phyloP scores from a whole-genome alignment of 2,113 vertebrate genomes.

The Spheniscus mendiculus region DNA sequence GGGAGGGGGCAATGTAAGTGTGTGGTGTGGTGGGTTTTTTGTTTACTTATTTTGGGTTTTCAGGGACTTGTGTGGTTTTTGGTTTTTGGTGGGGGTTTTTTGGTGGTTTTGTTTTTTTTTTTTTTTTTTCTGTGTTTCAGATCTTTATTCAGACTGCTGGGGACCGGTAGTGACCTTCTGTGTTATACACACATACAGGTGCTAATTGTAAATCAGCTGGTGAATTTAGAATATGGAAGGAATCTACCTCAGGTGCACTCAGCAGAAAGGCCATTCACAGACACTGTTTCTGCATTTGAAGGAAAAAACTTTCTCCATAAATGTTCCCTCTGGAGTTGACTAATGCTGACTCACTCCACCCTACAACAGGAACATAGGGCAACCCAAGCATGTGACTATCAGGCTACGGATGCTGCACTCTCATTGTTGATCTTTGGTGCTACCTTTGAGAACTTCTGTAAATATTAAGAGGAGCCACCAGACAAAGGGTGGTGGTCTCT shows the following conservation, averaged over 20 bases:
- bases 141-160: neutral
- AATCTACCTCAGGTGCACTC: neutral
- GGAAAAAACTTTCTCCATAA: neutral
- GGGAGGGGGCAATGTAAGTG: neutral
- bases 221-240: neutral
- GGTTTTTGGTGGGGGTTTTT: no score
- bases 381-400: neutral
- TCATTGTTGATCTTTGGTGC: neutral
- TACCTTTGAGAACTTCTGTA: neutral
- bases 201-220: neutral
- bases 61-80: accelerated
- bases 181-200: neutral
- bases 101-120: no score
- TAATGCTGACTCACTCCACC: neutral
- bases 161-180: neutral
- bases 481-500: neutral
- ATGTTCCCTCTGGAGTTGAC: neutral
- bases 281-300: neutral
- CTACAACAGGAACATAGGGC: neutral
- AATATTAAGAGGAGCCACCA: neutral
- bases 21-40: neutral
- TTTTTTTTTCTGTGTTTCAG: neutral
- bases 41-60: neutral
- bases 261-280: neutral
- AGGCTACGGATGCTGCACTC: neutral